A percentile compares a stretch with the other conserved stretches of the same genome.
phyloP scores from a whole-genome alignment of 2,797 vertebrate genomes.

The Antrozous pallidus region DNA sequence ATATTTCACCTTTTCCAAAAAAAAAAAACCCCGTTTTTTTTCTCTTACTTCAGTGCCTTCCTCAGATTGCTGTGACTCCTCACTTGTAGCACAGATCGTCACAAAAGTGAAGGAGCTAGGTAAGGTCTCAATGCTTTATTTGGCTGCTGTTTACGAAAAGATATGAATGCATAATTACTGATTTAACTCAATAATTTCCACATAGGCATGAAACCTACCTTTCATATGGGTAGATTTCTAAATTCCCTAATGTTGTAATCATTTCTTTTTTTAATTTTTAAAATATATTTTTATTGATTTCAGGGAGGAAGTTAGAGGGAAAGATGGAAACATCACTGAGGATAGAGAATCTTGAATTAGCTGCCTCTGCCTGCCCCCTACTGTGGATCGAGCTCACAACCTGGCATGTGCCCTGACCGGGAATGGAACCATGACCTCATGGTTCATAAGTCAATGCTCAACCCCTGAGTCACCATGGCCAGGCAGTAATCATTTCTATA shows the following conservation, averaged over 20 bases:
- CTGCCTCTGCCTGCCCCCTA: too few species aligned
- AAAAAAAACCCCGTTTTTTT: too few species aligned
- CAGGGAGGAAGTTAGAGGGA: too few species aligned
- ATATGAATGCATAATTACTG: background rate
- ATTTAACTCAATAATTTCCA: background rate
- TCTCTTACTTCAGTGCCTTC: constrained; percentile 85
- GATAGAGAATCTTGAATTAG: too few species aligned
- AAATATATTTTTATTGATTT: too few species aligned
- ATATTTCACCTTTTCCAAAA: background rate
- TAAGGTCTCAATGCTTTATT: constrained; percentile 80
- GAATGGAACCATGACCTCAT: too few species aligned
- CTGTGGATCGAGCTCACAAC: too few species aligned
- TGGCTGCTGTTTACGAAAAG: constrained; percentile 38
- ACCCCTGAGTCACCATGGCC: too few species aligned
- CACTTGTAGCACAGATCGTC: constrained; percentile 90
- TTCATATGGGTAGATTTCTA: background rate
- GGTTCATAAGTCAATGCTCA: too few species aligned
- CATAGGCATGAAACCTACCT: background rate
- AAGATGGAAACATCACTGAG: too few species aligned
- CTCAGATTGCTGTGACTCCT: constrained; percentile 90
- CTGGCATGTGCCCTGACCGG: too few species aligned
- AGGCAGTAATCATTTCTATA: background rate
- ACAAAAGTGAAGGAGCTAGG: constrained; percentile 95
- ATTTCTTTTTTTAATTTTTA: background rate
- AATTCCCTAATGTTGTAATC: background rate